Evolutionary conservation across 2,888 invertebrate genomes (phyloP).

Genomic region (Malachius bipustulatus): DNA sequence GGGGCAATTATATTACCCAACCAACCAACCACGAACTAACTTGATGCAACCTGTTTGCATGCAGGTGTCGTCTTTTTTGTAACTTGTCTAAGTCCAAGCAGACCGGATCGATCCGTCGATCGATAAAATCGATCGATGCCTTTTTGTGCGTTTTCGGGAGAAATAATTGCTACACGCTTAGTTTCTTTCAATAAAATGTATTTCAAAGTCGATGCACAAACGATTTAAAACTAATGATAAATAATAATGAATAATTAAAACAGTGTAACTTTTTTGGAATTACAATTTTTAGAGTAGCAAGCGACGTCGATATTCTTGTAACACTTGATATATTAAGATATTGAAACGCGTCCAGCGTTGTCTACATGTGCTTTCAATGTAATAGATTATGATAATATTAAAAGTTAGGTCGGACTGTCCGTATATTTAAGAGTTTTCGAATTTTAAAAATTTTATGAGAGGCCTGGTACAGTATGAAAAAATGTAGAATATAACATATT

Average conservation of each 20-base stretch:
- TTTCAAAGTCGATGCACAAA: constrained; percentile 36
- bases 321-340: constrained; percentile 24
- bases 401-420: constrained; percentile 39
- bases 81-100: too few species aligned
- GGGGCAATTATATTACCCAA: too few species aligned
- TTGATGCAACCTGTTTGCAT: too few species aligned
- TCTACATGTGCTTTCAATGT: constrained; percentile 39
- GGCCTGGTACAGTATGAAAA: constrained; percentile 38
- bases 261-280: constrained; percentile 31
- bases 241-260: too few species aligned
- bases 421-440: constrained; percentile 39
- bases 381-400: constrained; percentile 34
- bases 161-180: too few species aligned
- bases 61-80: too few species aligned
- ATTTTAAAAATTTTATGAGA: constrained; percentile 40
- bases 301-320: constrained; percentile 37
- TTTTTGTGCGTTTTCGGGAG: too few species aligned
- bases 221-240: constrained; percentile 26
- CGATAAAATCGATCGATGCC: too few species aligned
- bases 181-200: too few species aligned
- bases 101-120: too few species aligned
- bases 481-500: constrained; percentile 33
- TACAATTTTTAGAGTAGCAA: constrained; percentile 33
- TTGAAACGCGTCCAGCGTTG: constrained; percentile 27
- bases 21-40: too few species aligned